Evolutionary conservation across 1,140 invertebrate species (phyloP), one percentile per base, ranked within the genome.

Genomic region (Diorhabda elongata): DNA sequence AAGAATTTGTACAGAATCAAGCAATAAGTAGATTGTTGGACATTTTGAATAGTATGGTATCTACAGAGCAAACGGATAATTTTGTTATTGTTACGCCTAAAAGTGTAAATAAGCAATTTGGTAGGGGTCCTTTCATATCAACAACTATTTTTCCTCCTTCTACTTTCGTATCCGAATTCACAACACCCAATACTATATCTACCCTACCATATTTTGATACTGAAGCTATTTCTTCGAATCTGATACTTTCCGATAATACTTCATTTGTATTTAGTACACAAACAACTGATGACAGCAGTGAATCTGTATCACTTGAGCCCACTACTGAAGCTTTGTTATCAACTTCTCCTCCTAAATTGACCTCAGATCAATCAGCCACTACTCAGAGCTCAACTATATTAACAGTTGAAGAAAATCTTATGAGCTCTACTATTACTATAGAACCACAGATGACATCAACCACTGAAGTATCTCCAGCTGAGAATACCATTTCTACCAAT

Each of bases 21-120:
- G 77, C 78, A 3, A 78, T 79, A 42, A 69, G 71, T 42, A 76
- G 72, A 73, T 69, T 79, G 6, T 69, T 79, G 67, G 69, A 71
- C 59, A 71, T 79, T 61, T 68, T 79, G 6, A 79, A 77, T 58
- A 69, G 71, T 64, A 44, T 77, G 58, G 69, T 73, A 44, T 71
- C 76, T 42, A 64, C 71, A 2, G 69, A 74, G 61, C 67, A 75
- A 64, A 58, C 75, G 52, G 47, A 52, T 2, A 26, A 26, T 26
- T 26, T 26, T 26, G 73, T 78, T 61, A 71, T 77, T 58, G 76
- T 77, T 44, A 78, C 77, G 2, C 76, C 76, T 3, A 79, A 77
- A 76, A 42, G 45, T 57, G 62, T 61, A 41, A 71, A 61, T 52
- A 69, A 47, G 67, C 45, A 68, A 52, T 44, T 65, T 64, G 61